Base-by-base conservation (phyloP, 2,888 invertebrate species). In the Rhorus exstirpatorius region DNA sequence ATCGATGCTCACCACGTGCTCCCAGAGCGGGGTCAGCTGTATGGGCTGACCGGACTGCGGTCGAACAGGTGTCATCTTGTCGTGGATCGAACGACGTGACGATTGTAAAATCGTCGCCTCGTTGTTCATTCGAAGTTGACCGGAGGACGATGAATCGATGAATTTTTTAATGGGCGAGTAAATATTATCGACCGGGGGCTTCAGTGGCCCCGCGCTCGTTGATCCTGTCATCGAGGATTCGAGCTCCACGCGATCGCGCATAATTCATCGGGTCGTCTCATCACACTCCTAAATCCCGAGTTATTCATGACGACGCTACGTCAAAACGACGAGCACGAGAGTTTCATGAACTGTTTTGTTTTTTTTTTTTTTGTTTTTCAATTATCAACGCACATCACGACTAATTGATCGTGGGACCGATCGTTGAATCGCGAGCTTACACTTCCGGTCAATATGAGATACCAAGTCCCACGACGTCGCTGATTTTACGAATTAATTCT, bases 1-100 rank as follows among this genome's bases (percentile, higher is more conserved):
- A 68, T 71, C 68, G 41, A 71, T 84, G 88, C 90, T 46, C 77
- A 92, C 94, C 86, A 97, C 95, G 90, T 96, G 95, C 93, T 97
- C 97, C 97, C 97, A 97, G 7, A 97, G 93, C 67, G 97, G 96
- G 58, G 97, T 97, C 80, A 97, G 94, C 84, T 94, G 95, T 75
- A 94, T 91, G 1, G 92, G 89, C 77, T 92, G 92, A 6, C 90
- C 90, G 67, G 87, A 84, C 35, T 87, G 75, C 38, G 90, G 86
- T 85, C 87, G 81, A 86, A 84, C 84, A 81, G 89, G 87, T 71
- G 89, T 90, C 90, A 91, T 91, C 83, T 88, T 89, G 61, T 86
- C 86, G 74, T 85, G 75, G 14, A 79, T 46, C 31, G 83, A 89
- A 82, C 68, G 84, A 70, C 78, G 46, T 4, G 79, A 38, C 51